Evolutionary conservation across 2,888 invertebrate genomes (phyloP), one percentile per base, ranked within the genome.

Genomic region (Aporophyla lueneburgensis): DNA sequence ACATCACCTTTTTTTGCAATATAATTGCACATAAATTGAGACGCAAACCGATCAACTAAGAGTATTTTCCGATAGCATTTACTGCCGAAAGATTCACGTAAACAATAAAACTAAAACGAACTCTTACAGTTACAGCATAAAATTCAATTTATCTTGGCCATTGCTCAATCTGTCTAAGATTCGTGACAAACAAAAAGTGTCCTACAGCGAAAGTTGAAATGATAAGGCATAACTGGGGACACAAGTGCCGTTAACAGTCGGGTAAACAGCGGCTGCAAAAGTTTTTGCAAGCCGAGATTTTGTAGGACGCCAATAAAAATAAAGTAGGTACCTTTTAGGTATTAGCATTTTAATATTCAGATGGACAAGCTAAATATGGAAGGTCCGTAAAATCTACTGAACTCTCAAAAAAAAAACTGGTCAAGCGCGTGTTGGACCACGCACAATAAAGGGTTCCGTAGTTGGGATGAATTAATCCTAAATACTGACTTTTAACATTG

Each of bases 141-240:
- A 79, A 72, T 80, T 83, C 71, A 80, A 83, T 81, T 88, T 81
- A 40, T 65, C 66, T 53, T 73, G 76, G 56, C 76, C 40, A 40
- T 10, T 51, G 33, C 78, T 72, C 67, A 69, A 72, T 72, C 62
- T 58, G 33, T 56, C 69, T 61, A 76, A 87, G 84, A 80, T 85
- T 79, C 71, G 76, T 84, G 77, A 78, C 83, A 86, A 90, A 89
- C 88, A 87, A 82, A 86, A 87, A 83, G 78, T 86, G 81, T 79
- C 80, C 83, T 69, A 86, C 78, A 78, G 80, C 79, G 77, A 89
- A 67, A 91, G 84, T 91, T 90, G 83, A 84, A 86, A 85, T 87
- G 87, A 89, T 90, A 89, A 89, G 85, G 83, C 81, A 87, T 80
- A 85, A 86, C 83, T 83, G 74, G 63, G 84, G 69, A 81, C 85